A percentile compares a stretch with the other conserved stretches of the same genome.
These are phyloP conservation scores for Plumapathes pennacea DNA, from an alignment of 92 coral and sea anemone species.

Conservation along the genomic window DNA sequence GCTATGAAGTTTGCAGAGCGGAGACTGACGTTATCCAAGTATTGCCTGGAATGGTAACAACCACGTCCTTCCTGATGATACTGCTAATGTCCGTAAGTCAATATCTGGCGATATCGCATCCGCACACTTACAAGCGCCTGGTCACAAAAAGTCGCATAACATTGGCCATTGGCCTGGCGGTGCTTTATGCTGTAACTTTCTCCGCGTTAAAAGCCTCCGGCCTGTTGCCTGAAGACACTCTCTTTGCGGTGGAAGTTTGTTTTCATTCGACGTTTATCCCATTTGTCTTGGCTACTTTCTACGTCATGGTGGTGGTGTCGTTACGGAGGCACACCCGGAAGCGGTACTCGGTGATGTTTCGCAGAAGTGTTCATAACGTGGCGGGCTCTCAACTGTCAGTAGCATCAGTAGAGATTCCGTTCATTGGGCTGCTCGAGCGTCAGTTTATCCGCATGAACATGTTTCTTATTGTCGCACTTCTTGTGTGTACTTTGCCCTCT, in stretches of 20 bases:
- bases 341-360: constrained; percentile 1
- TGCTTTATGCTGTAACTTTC: constrained; percentile 20
- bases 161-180: constrained; percentile 6
- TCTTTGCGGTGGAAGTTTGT: constrained; percentile 7
- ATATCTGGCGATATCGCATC: constrained; percentile 30
- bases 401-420: not conserved
- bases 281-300: constrained; percentile 15
- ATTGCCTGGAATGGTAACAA: constrained; percentile 16
- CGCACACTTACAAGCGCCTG: constrained; percentile 13
- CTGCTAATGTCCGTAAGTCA: constrained; percentile 28
- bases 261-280: constrained; percentile 34
- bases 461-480: constrained; percentile 4
- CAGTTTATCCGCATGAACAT: constrained; percentile 27
- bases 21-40: not conserved
- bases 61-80: constrained; percentile 28
- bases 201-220: constrained; percentile 21
- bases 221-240: not conserved
- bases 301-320: constrained; percentile 2
- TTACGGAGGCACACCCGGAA: constrained; percentile 24
- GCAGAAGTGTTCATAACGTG: not conserved
- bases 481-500: constrained; percentile 34
- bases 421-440: constrained; percentile 16
- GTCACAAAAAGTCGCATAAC: constrained; percentile 13
- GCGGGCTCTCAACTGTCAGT: not conserved
- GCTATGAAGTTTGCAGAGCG: constrained; percentile 4